phyloP scores from a whole-genome alignment of 2,113 vertebrate genomes.

The Vombatus ursinus region DNA sequence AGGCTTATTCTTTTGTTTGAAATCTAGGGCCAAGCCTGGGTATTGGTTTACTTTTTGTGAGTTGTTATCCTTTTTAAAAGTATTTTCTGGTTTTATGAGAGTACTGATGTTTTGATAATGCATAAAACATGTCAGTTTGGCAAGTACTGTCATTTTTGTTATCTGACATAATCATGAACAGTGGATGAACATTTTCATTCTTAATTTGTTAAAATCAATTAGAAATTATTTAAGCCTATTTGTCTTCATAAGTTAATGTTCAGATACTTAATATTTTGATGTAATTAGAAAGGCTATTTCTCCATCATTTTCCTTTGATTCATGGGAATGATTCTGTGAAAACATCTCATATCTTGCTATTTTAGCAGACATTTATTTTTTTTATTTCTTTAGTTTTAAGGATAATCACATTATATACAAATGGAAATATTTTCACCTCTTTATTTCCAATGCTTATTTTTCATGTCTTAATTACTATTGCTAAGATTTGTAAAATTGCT shows the following conservation, averaged over 20 bases:
- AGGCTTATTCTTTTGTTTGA: background rate
- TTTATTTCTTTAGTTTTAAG: background rate
- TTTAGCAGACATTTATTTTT: background rate
- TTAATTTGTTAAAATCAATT: background rate
- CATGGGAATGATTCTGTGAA: background rate
- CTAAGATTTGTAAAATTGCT: background rate
- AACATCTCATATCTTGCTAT: background rate
- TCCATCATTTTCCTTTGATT: background rate
- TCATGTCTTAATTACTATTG: background rate
- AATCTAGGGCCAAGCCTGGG: background rate
- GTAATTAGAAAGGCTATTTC: background rate
- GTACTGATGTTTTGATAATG: no score
- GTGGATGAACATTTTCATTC: background rate
- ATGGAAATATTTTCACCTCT: background rate
- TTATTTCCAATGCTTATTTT: background rate
- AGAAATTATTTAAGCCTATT: background rate
- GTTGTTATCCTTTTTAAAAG: background rate
- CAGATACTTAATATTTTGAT: background rate
- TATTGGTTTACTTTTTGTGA: background rate
- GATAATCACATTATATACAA: background rate
- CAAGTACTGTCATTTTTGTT: background rate
- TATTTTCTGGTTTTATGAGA: no score
- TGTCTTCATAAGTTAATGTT: background rate
- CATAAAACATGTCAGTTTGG: background rate
- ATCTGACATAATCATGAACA: background rate